Conservation (phyloP, 1,140 invertebrate genomes). For the Parasteatoda tepidariorum region DNA sequence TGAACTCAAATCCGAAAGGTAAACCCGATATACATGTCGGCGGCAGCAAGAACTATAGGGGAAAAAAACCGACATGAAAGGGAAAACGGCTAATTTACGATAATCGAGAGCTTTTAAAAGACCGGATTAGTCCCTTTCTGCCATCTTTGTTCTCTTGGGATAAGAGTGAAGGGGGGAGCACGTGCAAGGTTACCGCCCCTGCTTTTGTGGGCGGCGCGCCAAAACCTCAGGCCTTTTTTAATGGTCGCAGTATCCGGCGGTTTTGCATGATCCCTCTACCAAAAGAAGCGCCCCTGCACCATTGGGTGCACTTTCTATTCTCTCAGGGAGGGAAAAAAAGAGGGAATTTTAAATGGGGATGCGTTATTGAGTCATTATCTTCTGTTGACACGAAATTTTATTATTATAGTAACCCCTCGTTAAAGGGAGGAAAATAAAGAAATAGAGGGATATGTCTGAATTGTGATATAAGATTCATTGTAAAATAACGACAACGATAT, state of each 20-base stretch:
- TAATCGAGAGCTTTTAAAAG: constrained; percentile 16
- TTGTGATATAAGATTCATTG: no score
- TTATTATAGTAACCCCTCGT: no score
- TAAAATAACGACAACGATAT: no score
- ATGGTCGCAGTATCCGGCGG: constrained; percentile 45
- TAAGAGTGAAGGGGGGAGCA: background rate
- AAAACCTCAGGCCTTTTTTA: constrained; percentile 34
- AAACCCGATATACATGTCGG: background rate
- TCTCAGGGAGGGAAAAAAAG: background rate
- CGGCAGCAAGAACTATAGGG: background rate
- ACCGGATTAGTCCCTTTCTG: constrained; percentile 1
- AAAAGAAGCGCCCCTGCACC: background rate
- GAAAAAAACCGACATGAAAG: background rate
- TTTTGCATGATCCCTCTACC: constrained; percentile 11
- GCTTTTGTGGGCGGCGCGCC: constrained; percentile 13
- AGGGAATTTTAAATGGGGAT: no score
- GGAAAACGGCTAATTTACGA: constrained; percentile 10
- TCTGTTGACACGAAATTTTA: no score
- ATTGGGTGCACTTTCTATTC: background rate
- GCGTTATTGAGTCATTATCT: no score
- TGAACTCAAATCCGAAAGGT: background rate
- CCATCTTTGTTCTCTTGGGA: background rate
- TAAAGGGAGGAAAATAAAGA: no score
- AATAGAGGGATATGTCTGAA: no score
- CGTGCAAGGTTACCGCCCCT: constrained; percentile 39